Evolutionary conservation across 2,888 invertebrate genomes (phyloP).

Genomic region (Platynereis dumerilii): DNA sequence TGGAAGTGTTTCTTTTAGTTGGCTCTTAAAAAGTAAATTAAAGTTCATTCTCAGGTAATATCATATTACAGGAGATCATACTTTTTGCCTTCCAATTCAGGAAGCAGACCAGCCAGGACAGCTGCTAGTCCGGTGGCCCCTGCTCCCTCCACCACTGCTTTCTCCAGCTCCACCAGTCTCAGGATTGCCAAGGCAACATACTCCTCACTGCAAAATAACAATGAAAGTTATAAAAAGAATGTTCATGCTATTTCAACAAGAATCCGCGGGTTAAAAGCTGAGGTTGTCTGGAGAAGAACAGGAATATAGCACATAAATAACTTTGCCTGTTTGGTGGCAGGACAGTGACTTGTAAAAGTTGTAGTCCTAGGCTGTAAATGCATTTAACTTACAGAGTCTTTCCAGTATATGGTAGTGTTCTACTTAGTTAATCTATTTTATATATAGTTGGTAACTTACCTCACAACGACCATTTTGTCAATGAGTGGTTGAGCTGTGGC

Average conservation of each 20-base stretch:
- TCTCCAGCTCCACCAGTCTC: slow-evolving; percentile 80
- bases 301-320: too few relatives aligned
- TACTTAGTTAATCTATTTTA: not conserved
- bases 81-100: slow-evolving; percentile 83
- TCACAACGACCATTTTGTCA: slow-evolving; percentile 77
- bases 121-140: slow-evolving; percentile 87
- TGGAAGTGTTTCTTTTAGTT: too few relatives aligned
- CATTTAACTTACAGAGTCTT: not conserved
- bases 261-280: too few relatives aligned
- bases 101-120: slow-evolving; percentile 79
- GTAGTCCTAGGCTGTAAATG: too few relatives aligned
- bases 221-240: too few relatives aligned
- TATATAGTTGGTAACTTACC: slow-evolving; percentile 65
- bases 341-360: too few relatives aligned
- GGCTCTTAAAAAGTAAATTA: too few relatives aligned
- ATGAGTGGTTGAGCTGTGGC: slow-evolving; percentile 75
- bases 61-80: too few relatives aligned
- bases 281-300: not conserved
- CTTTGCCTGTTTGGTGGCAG: too few relatives aligned
- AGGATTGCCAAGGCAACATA: slow-evolving; percentile 84
- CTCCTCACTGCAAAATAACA: slow-evolving; percentile 68
- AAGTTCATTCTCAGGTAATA: too few relatives aligned
- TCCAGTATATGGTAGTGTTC: not conserved
- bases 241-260: too few relatives aligned
- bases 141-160: slow-evolving; percentile 90